Evolutionary conservation across 2,113 vertebrate genomes (phyloP).

Genomic region (Zosterops hypoxanthus): DNA sequence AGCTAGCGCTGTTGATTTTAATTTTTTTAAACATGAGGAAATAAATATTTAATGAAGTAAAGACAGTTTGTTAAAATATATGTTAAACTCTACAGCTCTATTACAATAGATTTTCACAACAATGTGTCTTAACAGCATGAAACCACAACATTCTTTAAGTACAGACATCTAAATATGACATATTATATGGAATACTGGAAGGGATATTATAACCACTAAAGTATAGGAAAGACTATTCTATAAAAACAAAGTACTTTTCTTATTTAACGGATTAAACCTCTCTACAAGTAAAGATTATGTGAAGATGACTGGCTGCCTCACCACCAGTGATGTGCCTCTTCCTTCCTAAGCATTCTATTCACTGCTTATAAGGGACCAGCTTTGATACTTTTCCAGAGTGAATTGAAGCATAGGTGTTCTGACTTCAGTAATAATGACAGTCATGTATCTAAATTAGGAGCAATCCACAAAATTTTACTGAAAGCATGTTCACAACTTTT

Average conservation of each 20-base stretch:
- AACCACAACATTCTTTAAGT: background rate
- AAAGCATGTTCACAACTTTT: background rate
- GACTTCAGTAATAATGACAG: background rate
- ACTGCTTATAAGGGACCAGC: background rate
- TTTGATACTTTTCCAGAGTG: background rate
- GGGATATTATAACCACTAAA: background rate
- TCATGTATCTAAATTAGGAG: background rate
- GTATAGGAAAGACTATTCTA: background rate
- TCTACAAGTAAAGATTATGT: background rate
- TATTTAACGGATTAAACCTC: background rate
- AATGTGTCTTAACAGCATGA: background rate
- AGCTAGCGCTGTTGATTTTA: background rate
- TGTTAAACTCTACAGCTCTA: background rate
- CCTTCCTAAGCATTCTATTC: background rate
- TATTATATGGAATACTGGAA: background rate
- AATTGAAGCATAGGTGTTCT: background rate
- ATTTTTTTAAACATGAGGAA: background rate
- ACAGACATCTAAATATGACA: background rate
- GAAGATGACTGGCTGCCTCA: background rate
- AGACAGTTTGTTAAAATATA: background rate
- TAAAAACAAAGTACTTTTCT: background rate
- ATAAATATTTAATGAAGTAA: background rate
- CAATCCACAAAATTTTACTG: background rate
- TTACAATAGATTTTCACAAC: conserved; percentile 4
- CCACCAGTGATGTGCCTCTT: background rate